Evolutionary conservation across 2,113 vertebrate genomes (phyloP), one percentile per base, ranked within the genome.

Genomic region (Leucosticte australis): DNA sequence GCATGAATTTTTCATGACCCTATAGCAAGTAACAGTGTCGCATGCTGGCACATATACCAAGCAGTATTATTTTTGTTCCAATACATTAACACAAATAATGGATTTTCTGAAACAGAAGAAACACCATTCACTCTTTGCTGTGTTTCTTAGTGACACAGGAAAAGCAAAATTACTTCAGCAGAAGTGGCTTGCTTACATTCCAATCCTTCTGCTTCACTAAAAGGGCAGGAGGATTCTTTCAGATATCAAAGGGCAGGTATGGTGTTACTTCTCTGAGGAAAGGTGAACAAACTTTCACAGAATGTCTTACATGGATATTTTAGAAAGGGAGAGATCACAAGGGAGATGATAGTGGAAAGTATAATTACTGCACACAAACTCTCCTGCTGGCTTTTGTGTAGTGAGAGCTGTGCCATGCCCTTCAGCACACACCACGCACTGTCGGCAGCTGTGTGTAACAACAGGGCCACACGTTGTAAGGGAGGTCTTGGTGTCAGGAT

Each of bases 1-100:
- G 13, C 26, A 87, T 62, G 24, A 74, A 84, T 71, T 73, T 96
- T 63, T 92, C 92, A 92, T 77, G 26, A 71, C 33, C 52, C 35
- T 71, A 39, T 37, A 87, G 65, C 82, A 94, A 86, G 74, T 49
- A 73, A 44, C 22, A 42, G 23, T 39, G 62, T 67, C 59, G 91
- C n/a, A 65, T 81, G 74, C 33, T 52, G 78, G n/a, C 76, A 94
- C 28, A 76, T 78, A 77, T 31, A 67, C 46, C 18, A 67, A 79
- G 37, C 15, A 81, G 27, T 11, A 83, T 85, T 50, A 62, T 56
- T 92, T 96, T 92, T 82, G 70, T 56, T 64, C 41, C 63, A 86
- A 59, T 31, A 83, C 13, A 27, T 68, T 71, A 57, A 76, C 44
- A 94, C 82, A 94, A 76, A 53, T 37, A 39, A 62, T 56, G 35